Percentiles rank a stretch among this genome's conserved stretches.
Evolutionary conservation across 2,797 vertebrate species (phyloP).

Genomic region (Rhyacichthys aspro): DNA sequence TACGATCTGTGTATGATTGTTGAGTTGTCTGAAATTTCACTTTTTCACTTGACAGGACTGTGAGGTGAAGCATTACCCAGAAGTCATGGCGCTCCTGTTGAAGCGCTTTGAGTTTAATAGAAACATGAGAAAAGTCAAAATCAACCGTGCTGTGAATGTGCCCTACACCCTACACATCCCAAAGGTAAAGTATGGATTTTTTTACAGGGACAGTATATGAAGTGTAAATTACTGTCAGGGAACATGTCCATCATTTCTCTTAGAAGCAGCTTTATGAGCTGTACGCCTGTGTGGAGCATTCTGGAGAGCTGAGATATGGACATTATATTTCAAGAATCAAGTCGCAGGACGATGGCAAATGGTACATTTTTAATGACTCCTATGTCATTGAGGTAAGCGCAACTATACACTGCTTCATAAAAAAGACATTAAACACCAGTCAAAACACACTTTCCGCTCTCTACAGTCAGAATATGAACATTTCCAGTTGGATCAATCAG

Average conservation of each 20-base stretch:
- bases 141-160: conserved; percentile 36
- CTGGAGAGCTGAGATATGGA: conserved; percentile 59
- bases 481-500: too few relatives aligned
- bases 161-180: conserved; percentile 48
- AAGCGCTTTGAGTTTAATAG: conserved; percentile 74
- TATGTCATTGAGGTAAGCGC: conserved; percentile 48
- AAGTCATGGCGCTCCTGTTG: conserved; percentile 71
- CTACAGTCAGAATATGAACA: too few relatives aligned
- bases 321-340: conserved; percentile 69
- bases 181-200: conserved; percentile 15
- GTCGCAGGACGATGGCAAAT: conserved; percentile 37
- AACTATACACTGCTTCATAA: neutral
- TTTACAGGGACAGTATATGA: too few relatives aligned
- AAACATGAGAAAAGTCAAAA: conserved; percentile 69
- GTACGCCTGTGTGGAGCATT: conserved; percentile 72
- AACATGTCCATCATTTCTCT: conserved; percentile 4
- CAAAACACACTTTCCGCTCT: too few relatives aligned
- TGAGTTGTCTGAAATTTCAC: neutral
- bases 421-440: too few relatives aligned
- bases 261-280: conserved; percentile 62
- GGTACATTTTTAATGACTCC: conserved; percentile 67
- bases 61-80: conserved; percentile 58
- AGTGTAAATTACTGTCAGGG: neutral
- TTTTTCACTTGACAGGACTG: conserved; percentile 50
- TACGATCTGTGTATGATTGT: too few relatives aligned